phyloP scores from a whole-genome alignment of 2,888 invertebrate genomes.

The Platypus cylindrus region DNA sequence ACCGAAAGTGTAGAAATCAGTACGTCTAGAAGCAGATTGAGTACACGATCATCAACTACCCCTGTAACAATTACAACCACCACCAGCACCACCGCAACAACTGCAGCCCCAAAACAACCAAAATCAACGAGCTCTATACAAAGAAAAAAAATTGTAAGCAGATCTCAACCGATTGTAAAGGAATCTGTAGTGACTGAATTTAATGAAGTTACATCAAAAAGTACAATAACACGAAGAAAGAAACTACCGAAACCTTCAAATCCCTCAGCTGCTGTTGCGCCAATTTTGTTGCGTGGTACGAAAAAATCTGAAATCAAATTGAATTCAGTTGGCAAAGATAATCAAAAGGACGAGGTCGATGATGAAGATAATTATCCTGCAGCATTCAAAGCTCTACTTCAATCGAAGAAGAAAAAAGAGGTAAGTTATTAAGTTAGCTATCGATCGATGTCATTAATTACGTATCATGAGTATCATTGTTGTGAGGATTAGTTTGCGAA shows the following conservation, averaged over 20 bases:
- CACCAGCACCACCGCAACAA: background rate
- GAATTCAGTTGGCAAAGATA: slow-evolving; percentile 17
- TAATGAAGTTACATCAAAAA: slow-evolving; percentile 29
- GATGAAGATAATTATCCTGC: slow-evolving; percentile 52
- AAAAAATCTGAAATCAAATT: slow-evolving; percentile 24
- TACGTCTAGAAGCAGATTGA: slow-evolving; percentile 13
- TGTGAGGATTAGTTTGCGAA: too few relatives aligned
- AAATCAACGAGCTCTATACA: slow-evolving; percentile 10
- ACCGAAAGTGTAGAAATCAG: slow-evolving; percentile 21
- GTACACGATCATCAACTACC: slow-evolving; percentile 5
- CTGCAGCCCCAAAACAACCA: slow-evolving; percentile 11
- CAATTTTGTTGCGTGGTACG: slow-evolving; percentile 17
- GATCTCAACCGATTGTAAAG: slow-evolving; percentile 17
- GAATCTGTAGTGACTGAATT: slow-evolving; percentile 30
- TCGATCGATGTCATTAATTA: too few relatives aligned
- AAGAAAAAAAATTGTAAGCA: slow-evolving; percentile 15
- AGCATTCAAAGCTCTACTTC: slow-evolving; percentile 50
- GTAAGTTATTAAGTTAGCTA: slow-evolving; percentile 23
- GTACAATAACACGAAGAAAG: slow-evolving; percentile 24
- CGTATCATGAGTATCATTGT: too few relatives aligned
- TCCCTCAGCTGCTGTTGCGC: slow-evolving; percentile 13
- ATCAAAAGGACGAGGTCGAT: slow-evolving; percentile 42
- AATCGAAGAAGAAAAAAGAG: slow-evolving; percentile 39
- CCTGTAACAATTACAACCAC: slow-evolving; percentile 3
- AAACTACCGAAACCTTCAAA: slow-evolving; percentile 14